Percentiles rank a stretch among this genome's conserved stretches.
These are phyloP conservation scores for Myrmecobius fasciatus DNA, from an alignment of 2,113 vertebrate species.

Conservation along the genomic window DNA sequence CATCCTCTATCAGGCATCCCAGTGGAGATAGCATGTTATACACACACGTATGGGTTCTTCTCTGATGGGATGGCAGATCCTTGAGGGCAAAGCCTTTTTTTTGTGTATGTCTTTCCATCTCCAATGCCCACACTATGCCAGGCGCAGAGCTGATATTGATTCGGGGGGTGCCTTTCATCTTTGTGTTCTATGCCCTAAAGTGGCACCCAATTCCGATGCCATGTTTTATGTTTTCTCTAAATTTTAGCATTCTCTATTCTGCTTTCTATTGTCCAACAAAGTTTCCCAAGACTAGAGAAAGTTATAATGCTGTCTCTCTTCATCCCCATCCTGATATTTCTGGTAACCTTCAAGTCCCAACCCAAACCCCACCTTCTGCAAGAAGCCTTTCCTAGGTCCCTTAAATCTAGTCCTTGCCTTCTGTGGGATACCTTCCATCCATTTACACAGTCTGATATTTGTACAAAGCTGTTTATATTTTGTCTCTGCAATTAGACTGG, in stretches of 20 bases:
- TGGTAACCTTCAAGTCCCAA: too few species aligned
- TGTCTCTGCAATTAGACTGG: too few species aligned
- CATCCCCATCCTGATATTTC: too few species aligned
- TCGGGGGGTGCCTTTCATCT: too few species aligned
- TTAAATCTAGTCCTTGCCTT: neutral
- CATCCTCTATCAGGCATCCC: too few species aligned
- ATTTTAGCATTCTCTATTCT: neutral
- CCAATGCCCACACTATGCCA: neutral
- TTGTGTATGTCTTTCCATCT: too few species aligned
- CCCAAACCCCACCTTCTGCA: neutral
- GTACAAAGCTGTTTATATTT: neutral
- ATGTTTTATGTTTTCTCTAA: neutral
- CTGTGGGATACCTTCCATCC: too few species aligned
- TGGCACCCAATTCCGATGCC: neutral
- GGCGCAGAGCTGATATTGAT: too few species aligned
- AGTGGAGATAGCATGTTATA: too few species aligned
- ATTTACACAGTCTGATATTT: neutral
- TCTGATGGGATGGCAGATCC: neutral
- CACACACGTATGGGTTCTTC: too few species aligned
- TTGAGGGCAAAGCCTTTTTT: neutral
- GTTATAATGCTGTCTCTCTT: neutral
- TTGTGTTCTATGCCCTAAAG: too few species aligned
- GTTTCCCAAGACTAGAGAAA: neutral
- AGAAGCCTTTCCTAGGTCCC: neutral
- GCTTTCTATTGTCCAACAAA: neutral